Conservation (phyloP, 1,140 invertebrate species). For the Drosophila tsacasi region DNA sequence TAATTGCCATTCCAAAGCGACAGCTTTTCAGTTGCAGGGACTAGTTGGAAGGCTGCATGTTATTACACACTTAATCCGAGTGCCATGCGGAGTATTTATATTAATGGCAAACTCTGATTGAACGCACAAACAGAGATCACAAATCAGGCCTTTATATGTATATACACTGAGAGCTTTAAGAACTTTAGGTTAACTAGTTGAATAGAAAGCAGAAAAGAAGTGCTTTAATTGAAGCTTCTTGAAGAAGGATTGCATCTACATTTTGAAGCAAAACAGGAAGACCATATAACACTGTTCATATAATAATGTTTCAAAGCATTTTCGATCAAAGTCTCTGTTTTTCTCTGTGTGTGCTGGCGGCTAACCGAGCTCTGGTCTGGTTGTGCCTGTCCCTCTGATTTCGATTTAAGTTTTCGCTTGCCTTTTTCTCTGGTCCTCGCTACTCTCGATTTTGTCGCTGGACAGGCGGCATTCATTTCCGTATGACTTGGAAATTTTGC, state of each 20-base stretch:
- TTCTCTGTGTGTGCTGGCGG: conserved; percentile 27
- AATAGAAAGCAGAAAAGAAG: neutral
- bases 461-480: conserved; percentile 76
- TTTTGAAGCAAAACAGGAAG: neutral
- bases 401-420: conserved; percentile 29
- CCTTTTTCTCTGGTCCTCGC: conserved; percentile 14
- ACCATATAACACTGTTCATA: neutral
- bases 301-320: neutral
- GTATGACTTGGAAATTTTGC: conserved; percentile 83
- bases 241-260: too few species aligned
- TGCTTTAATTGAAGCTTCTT: neutral
- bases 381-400: conserved; percentile 25
- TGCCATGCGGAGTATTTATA: conserved; percentile 45
- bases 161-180: neutral
- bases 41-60: conserved; percentile 3
- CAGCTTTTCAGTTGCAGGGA: neutral
- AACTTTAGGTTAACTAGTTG: neutral
- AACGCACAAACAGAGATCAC: conserved; percentile 27
- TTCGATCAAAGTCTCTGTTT: neutral
- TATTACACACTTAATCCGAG: conserved; percentile 35
- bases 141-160: conserved; percentile 12
- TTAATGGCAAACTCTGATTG: conserved; percentile 80
- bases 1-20: conserved; percentile 49
- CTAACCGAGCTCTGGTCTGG: conserved; percentile 52
- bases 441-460: conserved; percentile 65